phyloP scores from a whole-genome alignment of 2,797 vertebrate genomes.

The Enteromius treurensis region DNA sequence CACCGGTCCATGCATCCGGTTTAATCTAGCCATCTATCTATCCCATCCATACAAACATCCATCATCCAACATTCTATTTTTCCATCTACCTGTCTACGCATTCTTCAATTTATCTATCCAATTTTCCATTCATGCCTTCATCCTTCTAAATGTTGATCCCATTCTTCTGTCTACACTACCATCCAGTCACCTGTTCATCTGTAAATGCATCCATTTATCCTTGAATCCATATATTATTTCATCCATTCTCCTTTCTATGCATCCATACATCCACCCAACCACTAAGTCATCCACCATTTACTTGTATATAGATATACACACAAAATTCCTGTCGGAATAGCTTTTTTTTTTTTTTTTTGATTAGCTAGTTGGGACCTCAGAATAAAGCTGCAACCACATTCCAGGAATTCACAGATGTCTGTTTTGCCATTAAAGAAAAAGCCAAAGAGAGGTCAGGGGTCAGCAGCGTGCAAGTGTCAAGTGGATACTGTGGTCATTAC shows the following conservation, averaged over 20 bases:
- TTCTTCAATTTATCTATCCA: no score
- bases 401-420: neutral
- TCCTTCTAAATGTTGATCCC: neutral
- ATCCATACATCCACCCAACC: no score
- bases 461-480: conserved; percentile 50
- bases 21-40: neutral
- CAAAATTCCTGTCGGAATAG: no score
- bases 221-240: neutral
- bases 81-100: neutral
- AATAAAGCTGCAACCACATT: conserved; percentile 17
- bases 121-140: no score
- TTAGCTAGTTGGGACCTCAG: neutral
- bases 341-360: no score
- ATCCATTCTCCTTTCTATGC: neutral
- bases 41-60: no score
- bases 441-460: conserved; percentile 49
- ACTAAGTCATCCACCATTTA: no score
- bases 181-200: neutral
- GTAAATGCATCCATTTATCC: neutral
- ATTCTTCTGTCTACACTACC: neutral
- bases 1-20: neutral
- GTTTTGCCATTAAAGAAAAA: conserved; percentile 34
- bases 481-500: conserved; percentile 33
- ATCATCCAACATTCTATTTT: no score
- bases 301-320: no score